Conservation (phyloP, 2,888 invertebrate species). For the Drosophila prolongata region DNA sequence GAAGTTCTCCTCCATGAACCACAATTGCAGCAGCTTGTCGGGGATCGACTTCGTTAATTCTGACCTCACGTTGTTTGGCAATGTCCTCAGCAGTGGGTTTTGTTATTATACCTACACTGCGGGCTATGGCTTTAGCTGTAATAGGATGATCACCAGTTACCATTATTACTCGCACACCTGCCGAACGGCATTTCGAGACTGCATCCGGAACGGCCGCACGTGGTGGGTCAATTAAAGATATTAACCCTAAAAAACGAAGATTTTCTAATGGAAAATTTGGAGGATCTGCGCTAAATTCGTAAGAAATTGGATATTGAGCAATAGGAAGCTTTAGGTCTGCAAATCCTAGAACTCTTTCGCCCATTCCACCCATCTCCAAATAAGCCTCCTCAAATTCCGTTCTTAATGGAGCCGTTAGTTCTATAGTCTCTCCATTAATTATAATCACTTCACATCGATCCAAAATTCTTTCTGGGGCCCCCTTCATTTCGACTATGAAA, state of each 20-base stretch:
- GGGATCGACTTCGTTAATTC: slow-evolving; percentile 95
- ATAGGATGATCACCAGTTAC: slow-evolving; percentile 98
- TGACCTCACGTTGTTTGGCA: slow-evolving; percentile 90
- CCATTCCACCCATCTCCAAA: slow-evolving; percentile 94
- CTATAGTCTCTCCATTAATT: slow-evolving; percentile 95
- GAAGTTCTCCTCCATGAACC: slow-evolving; percentile 94
- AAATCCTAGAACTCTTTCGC: slow-evolving; percentile 96
- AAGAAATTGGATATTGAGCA: slow-evolving; percentile 96
- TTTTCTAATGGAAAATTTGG: slow-evolving; percentile 95
- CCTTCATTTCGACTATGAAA: slow-evolving; percentile 97
- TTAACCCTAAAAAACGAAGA: slow-evolving; percentile 96
- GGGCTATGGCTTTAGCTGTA: slow-evolving; percentile 97
- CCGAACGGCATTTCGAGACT: slow-evolving; percentile 97
- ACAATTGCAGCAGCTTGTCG: slow-evolving; percentile 96
- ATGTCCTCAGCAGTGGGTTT: slow-evolving; percentile 97
- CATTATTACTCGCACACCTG: slow-evolving; percentile 98
- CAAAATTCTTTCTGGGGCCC: slow-evolving; percentile 97
- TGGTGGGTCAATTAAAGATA: slow-evolving; percentile 99
- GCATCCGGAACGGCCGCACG: slow-evolving; percentile 98
- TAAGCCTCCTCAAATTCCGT: slow-evolving; percentile 98
- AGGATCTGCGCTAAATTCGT: slow-evolving; percentile 95
- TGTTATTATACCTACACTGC: slow-evolving; percentile 96
- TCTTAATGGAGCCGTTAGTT: slow-evolving; percentile 96
- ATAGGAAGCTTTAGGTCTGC: slow-evolving; percentile 96
- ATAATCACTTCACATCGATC: slow-evolving; percentile 96